phyloP scores from a whole-genome alignment of 2,797 vertebrate species.

The Megalops cyprinoides region DNA sequence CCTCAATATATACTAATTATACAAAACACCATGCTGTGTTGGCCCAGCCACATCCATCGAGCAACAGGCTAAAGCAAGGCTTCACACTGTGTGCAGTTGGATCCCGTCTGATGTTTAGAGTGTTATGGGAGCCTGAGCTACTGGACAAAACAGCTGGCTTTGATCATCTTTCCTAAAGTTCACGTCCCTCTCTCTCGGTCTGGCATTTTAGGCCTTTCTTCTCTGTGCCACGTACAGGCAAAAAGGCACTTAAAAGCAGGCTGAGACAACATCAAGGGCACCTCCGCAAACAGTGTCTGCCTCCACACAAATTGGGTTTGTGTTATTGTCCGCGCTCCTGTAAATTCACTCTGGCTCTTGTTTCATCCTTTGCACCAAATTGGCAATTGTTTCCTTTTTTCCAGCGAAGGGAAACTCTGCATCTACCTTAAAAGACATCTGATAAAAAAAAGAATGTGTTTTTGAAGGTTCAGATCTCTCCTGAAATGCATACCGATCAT shows the following conservation, averaged over 20 bases:
- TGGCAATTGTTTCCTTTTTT: conserved; percentile 19
- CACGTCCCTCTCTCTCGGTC: conserved; percentile 39
- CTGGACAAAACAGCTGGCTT: conserved; percentile 35
- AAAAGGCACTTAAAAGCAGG: conserved; percentile 31
- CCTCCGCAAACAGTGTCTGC: conserved; percentile 28
- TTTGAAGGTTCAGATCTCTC: background rate
- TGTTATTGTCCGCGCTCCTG: conserved; percentile 15
- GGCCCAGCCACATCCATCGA: background rate
- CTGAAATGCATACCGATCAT: background rate
- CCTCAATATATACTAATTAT: background rate
- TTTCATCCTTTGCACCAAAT: conserved; percentile 31
- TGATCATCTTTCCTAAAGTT: conserved; percentile 44
- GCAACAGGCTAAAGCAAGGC: conserved; percentile 23
- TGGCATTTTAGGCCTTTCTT: conserved; percentile 31
- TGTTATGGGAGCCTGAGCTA: conserved; percentile 22
- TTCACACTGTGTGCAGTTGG: background rate
- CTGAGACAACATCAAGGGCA: conserved; percentile 47
- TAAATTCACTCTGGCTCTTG: conserved; percentile 6
- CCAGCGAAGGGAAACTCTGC: background rate
- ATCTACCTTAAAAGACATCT: background rate
- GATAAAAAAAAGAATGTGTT: background rate
- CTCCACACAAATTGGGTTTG: conserved; percentile 32
- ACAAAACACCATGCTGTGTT: background rate
- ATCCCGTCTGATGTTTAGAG: conserved; percentile 15
- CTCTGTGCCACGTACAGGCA: conserved; percentile 25